Percentiles rank a stretch among this genome's conserved stretches.
These are phyloP conservation scores for Oryzias sinensis DNA, from an alignment of 2,797 vertebrate species.

Conservation along the genomic window DNA sequence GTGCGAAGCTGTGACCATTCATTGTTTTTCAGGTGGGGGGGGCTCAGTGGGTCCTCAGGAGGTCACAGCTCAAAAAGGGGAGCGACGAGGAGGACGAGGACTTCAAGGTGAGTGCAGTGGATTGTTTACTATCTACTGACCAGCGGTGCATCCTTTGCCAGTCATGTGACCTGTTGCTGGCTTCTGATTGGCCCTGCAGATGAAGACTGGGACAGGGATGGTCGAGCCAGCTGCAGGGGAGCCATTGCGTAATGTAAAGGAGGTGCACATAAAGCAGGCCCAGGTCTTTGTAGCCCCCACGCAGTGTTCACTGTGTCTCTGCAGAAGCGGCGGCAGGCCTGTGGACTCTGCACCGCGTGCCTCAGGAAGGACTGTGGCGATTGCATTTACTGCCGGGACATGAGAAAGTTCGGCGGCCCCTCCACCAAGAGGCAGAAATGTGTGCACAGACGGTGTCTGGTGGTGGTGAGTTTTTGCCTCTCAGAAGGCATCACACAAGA, in stretches of 20 bases:
- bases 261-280: too few relatives aligned
- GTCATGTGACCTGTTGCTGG: conserved; percentile 1
- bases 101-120: too few relatives aligned
- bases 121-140: too few relatives aligned
- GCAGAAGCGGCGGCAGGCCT: neutral
- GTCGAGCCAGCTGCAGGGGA: too few relatives aligned
- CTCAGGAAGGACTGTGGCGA: neutral
- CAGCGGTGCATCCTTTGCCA: neutral
- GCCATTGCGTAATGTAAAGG: too few relatives aligned
- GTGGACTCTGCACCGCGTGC: neutral
- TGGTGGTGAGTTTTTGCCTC: neutral
- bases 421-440: conserved; percentile 5
- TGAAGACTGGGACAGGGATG: too few relatives aligned
- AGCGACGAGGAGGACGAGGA: too few relatives aligned
- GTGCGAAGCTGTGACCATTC: neutral
- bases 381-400: conserved; percentile 11
- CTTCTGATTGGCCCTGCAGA: too few relatives aligned
- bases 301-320: neutral
- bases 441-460: conserved; percentile 4
- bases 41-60: too few relatives aligned
- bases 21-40: too few relatives aligned
- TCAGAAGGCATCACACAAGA: neutral
- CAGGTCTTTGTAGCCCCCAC: too few relatives aligned
- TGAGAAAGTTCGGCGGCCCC: conserved; percentile 11
- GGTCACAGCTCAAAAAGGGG: too few relatives aligned